These are phyloP conservation scores for Cerastoderma edule DNA, from an alignment of 2,888 invertebrate genomes.

Conservation along the genomic window DNA sequence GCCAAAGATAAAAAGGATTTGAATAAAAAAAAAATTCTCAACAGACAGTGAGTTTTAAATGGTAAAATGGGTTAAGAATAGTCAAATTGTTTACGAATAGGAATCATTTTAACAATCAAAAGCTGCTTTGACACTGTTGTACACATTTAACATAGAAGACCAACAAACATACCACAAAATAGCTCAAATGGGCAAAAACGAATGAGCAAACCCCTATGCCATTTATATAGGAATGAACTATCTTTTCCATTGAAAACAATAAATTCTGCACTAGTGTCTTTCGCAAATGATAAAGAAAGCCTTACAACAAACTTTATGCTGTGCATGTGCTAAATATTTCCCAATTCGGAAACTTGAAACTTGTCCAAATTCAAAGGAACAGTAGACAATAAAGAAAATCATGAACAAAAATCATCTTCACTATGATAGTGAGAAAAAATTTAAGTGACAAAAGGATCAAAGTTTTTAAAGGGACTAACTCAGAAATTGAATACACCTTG, in stretches of 20 bases:
- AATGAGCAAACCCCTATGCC: too few species aligned
- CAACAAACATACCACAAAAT: too few species aligned
- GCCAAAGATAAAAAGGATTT: too few species aligned
- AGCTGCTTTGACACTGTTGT: too few species aligned
- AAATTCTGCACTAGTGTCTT: neutral
- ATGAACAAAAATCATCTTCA: neutral
- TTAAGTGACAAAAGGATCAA: neutral
- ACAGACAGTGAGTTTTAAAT: too few species aligned
- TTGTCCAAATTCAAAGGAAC: neutral
- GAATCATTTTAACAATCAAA: too few species aligned
- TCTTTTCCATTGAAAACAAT: neutral
- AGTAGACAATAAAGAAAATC: neutral
- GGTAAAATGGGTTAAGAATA: too few species aligned
- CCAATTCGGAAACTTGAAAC: neutral
- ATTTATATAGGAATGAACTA: too few species aligned
- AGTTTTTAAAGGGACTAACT: constrained; percentile 1
- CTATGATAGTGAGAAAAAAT: neutral
- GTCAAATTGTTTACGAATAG: too few species aligned
- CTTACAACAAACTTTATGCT: neutral
- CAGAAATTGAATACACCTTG: neutral
- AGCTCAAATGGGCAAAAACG: too few species aligned
- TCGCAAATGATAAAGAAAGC: neutral
- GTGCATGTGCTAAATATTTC: neutral
- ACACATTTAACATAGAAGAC: too few species aligned
- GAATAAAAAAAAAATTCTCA: too few species aligned